These are phyloP conservation scores for Lepilemur septentrionalis DNA, from an alignment of 2,797 vertebrate genomes.

Conservation along the genomic window DNA sequence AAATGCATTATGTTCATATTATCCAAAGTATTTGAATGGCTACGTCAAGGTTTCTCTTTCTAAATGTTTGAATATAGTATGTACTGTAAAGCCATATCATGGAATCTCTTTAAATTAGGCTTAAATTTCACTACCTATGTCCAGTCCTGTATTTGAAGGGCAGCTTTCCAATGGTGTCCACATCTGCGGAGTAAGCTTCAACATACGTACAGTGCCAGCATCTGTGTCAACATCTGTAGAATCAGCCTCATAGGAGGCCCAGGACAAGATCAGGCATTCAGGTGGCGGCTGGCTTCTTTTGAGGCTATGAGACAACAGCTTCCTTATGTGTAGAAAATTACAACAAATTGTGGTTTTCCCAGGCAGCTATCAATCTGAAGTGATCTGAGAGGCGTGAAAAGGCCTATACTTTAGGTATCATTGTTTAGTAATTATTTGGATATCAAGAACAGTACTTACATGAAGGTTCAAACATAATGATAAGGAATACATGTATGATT, in stretches of 20 bases:
- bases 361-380: not conserved
- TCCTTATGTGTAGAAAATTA: not conserved
- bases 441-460: not conserved
- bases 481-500: not conserved
- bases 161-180: no score
- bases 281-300: not conserved
- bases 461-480: not conserved
- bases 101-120: not conserved
- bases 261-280: not conserved
- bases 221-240: not conserved
- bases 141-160: not conserved
- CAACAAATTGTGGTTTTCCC: fast-evolving
- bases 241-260: fast-evolving
- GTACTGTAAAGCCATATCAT: not conserved
- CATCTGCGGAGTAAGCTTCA: fast-evolving
- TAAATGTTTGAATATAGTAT: not conserved
- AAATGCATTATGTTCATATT: not conserved
- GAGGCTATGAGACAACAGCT: fast-evolving
- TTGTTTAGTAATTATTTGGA: not conserved
- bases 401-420: not conserved
- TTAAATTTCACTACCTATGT: not conserved
- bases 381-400: not conserved
- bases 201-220: no score
- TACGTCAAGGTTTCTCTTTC: not conserved
- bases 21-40: not conserved